phyloP scores from a whole-genome alignment of 2,888 invertebrate species.

The Xylocampa areola region DNA sequence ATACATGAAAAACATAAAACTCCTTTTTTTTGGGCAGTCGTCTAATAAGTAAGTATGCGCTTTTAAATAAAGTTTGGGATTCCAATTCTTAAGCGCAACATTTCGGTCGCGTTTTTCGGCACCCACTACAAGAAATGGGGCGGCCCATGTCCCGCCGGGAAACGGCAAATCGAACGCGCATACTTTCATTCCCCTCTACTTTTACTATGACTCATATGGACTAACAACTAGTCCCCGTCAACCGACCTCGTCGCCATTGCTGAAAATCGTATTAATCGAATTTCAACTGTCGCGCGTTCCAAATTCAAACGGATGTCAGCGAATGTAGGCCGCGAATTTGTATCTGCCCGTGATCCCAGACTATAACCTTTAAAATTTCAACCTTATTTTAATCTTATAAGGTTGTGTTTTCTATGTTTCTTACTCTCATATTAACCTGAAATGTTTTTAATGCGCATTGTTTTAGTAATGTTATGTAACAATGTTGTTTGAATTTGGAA shows the following conservation, averaged over 20 bases:
- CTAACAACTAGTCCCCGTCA: slow-evolving; percentile 15
- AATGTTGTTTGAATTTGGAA: slow-evolving; percentile 36
- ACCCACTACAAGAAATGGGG: neutral
- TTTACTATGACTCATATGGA: slow-evolving; percentile 39
- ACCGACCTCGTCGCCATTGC: slow-evolving; percentile 51
- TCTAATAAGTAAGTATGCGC: too few relatives aligned
- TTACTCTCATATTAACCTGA: neutral
- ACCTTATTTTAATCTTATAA: neutral
- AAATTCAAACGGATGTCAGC: slow-evolving; percentile 71
- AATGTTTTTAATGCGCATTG: slow-evolving; percentile 43
- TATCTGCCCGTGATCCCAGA: slow-evolving; percentile 44
- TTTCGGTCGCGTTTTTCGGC: too few relatives aligned
- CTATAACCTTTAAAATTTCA: slow-evolving; percentile 4
- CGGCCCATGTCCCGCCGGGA: slow-evolving; percentile 19
- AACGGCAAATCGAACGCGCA: slow-evolving; percentile 24
- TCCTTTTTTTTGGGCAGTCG: too few relatives aligned
- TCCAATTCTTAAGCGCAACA: too few relatives aligned
- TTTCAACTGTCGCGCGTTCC: slow-evolving; percentile 72
- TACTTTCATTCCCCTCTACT: slow-evolving; percentile 29
- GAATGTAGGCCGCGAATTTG: slow-evolving; percentile 71
- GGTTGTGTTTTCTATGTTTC: neutral
- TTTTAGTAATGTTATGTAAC: slow-evolving; percentile 41
- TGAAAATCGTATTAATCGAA: slow-evolving; percentile 74
- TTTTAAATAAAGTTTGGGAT: too few relatives aligned
- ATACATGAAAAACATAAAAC: too few relatives aligned